Base-by-base conservation (phyloP, 2,797 vertebrate species). In the Poecilia wingei region DNA sequence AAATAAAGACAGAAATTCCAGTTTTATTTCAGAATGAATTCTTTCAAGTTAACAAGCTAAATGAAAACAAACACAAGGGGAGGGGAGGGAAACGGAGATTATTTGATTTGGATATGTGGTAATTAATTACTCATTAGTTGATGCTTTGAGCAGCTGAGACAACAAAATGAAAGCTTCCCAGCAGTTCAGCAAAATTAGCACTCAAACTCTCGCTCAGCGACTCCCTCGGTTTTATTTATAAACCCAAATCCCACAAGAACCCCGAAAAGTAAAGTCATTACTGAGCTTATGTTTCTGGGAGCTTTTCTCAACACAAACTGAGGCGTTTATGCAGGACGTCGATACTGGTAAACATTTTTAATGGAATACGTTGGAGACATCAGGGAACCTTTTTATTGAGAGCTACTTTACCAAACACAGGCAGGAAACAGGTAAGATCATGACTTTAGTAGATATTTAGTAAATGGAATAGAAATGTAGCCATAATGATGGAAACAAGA, bases 71-170 rank as follows among this genome's bases (percentile, higher is more conserved):
- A 84, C 79, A 70, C 84, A 74, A 91, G 90, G 84, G 80, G 85
- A 49, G 61, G 80, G 82, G 77, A 84, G 80, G 87, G 88, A 87
- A 81, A 89, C 83, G 79, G 76, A 83, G 84, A 88, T 82, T 83
- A 93, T 92, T 92, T 87, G 82, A 91, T 90, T 74, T 90, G 90
- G 86, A 79, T 91, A 74, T 69, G 82, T 39, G 41, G 83, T 91
- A 91, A 94, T 94, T 93, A 93, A 93, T 93, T 90, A 92, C 89
- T 90, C 92, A 95, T 94, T 93, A 93, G 88, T 66, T 84, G 83
- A 92, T 89, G 92, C 81, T 91, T 90, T 85, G 87, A 85, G 82
- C 91, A 89, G 87, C 93, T 93, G 92, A 93, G 92, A 90, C 45
- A 87, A 88, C 87, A 83, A 88, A 90, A 92, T 90, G 20, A 89